Evolutionary conservation across 1,140 invertebrate species (phyloP), one percentile per base, ranked within the genome.

Genomic region (Planococcus citri): DNA sequence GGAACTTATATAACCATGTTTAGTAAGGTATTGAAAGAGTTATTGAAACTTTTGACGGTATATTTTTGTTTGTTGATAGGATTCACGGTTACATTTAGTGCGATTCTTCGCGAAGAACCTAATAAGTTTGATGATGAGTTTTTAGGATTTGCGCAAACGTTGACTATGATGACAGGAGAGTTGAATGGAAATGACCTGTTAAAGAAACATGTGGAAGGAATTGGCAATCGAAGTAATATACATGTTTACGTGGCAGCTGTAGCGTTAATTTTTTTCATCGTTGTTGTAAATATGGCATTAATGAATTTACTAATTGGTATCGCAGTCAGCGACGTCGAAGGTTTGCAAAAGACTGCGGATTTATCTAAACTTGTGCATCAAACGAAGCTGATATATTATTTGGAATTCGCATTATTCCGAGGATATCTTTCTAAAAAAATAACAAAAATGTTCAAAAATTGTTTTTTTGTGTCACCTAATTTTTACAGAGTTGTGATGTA

Each of bases 111-210:
- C 86, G 58, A 33, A 33, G 17, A 51, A 51, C 41, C n/a, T n/a
- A n/a, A 51, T 3, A 88, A 87, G 0, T 92, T 92, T 76, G 84
- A 86, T 22, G 88, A 88, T 79, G 86, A 88, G 0, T 85, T 90
- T 71, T 86, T 87, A 76, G 87, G 86, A n/a, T 84, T 91, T 58
- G 89, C 92, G 27, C 90, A 91, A 3, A 88, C 91, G 0, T 77
- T 92, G 33, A 89, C 91, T 0, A 92, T 93, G 89, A 93, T 93
- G 90, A 92, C 91, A 1, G 91, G 91, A 0, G 91, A 94, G 76
- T 77, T 90, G 68, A 87, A 88, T 73, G 81, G 89, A 27, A 78
- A 88, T 22, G 82, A 86, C 25, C 75, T 88, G 1, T 1, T 82
- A 85, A 72, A 81, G 12, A 33, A 33, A 3, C 12, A 33, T 6